phyloP scores from a whole-genome alignment of 2,113 vertebrate species.

The Oreochromis spilurus region DNA sequence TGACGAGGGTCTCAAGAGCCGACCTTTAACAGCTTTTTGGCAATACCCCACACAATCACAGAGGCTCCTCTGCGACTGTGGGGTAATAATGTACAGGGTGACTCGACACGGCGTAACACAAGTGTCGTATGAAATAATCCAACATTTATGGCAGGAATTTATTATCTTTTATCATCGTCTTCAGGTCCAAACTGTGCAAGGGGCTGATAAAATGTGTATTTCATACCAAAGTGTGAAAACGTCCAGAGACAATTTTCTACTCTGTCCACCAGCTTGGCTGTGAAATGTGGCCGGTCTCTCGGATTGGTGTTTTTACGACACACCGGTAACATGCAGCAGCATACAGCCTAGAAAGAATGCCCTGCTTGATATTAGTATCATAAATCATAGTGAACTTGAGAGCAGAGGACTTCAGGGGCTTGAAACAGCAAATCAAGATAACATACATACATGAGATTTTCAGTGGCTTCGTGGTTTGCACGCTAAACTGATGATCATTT shows the following conservation, averaged over 20 bases:
- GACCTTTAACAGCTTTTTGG: constrained; percentile 27
- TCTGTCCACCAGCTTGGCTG: constrained; percentile 34
- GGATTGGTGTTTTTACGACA: constrained; percentile 66
- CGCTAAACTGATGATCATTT: background rate
- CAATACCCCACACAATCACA: background rate
- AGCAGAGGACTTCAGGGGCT: constrained; percentile 39
- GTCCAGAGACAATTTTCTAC: constrained; percentile 49
- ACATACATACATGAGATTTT: constrained; percentile 30
- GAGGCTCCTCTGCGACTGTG: background rate
- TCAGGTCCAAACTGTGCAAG: background rate
- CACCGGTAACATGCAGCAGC: constrained; percentile 30
- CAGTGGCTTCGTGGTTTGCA: background rate
- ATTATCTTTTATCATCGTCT: background rate
- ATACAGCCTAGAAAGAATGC: constrained; percentile 46
- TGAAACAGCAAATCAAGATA: constrained; percentile 54
- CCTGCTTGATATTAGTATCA: constrained; percentile 64
- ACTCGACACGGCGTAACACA: background rate
- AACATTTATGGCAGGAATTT: background rate
- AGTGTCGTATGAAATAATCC: background rate
- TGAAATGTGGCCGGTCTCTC: constrained; percentile 52
- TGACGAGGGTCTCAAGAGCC: background rate
- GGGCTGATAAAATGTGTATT: constrained; percentile 35
- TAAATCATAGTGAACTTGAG: constrained; percentile 65
- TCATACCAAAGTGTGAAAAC: constrained; percentile 15
- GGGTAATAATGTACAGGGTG: background rate